Evolutionary conservation across 1,140 invertebrate species (phyloP).

Genomic region (Scylla paramamosain): DNA sequence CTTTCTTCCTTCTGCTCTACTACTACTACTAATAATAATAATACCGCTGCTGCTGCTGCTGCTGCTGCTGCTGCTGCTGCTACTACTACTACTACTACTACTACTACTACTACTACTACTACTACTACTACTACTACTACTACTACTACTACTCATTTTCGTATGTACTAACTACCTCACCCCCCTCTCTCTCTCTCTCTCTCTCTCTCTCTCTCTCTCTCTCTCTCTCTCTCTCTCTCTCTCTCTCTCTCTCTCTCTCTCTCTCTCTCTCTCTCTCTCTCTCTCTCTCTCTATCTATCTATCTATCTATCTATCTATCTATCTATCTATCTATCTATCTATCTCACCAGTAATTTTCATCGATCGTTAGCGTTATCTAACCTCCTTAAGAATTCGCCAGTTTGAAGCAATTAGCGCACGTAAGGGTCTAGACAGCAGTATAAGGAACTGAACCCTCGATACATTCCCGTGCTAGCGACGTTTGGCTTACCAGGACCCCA

Average conservation of each 20-base stretch:
- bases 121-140: slow-evolving; percentile 41
- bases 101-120: slow-evolving; percentile 32
- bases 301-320: neutral
- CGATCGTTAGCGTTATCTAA: too few species aligned
- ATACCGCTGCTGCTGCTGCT: neutral
- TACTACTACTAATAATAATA: too few species aligned
- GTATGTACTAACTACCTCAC: neutral
- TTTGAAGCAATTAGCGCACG: too few species aligned
- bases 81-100: slow-evolving; percentile 23
- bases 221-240: neutral
- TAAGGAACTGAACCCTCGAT: too few species aligned
- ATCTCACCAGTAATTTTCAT: too few species aligned
- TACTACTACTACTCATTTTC: neutral
- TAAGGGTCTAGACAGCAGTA: too few species aligned
- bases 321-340: neutral
- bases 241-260: neutral
- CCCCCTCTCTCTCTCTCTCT: neutral
- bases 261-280: neutral
- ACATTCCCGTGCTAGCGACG: too few species aligned
- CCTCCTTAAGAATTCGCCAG: too few species aligned
- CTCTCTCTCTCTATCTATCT: neutral
- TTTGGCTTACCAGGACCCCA: too few species aligned
- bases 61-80: neutral
- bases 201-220: neutral
- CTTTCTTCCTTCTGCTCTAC: too few species aligned